Base-by-base conservation (phyloP, 2,797 vertebrate genomes). In the Sebastes trivittatus region DNA sequence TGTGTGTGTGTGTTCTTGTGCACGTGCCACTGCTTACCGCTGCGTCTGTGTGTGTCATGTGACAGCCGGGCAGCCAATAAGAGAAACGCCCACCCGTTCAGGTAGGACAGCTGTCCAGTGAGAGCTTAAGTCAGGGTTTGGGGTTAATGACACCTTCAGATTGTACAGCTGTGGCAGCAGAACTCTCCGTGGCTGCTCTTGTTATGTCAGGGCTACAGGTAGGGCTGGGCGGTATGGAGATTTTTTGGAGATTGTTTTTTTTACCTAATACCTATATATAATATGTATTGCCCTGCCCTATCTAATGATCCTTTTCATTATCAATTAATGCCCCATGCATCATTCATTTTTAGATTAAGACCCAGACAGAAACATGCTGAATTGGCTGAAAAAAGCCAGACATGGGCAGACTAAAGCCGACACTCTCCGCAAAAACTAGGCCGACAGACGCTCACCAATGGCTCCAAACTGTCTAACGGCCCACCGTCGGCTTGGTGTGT, bases 31-130 rank as follows among this genome's bases (percentile, higher is more conserved):
- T 18, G 16, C 59, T 76, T 71, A 55, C 80, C 61, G 3, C 81
- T 88, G 70, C 77, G 59, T 83, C 56, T 88, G 68, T 92, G 59
- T 89, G 82, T 93, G 87, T 93, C 87, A 88, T 88, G 84, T 92
- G 87, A 90, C 87, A 63, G 82, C 90, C 91, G 89, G 81, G 78
- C 89, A 87, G 76, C 88, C 85, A 83, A 88, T 94, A 91, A 92
- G 92, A 94, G 89, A 93, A 91, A 88, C 74, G 61, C 80, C 82
- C 90, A 93, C 76, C 87, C 94, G 88, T 82, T 93, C 90, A 95
- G 95, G 93, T 95, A 94, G 88, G 91, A 90, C 75, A 61, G 75
- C 75, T 88, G 85, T 78, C 68, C 52, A 20, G 55, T 65, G 34
- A 79, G 49, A 9, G 78, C 62, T 77, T 18, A 22, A 74, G 64